Evolutionary conservation across 2,888 invertebrate genomes (phyloP).

Genomic region (Andrena fulva): DNA sequence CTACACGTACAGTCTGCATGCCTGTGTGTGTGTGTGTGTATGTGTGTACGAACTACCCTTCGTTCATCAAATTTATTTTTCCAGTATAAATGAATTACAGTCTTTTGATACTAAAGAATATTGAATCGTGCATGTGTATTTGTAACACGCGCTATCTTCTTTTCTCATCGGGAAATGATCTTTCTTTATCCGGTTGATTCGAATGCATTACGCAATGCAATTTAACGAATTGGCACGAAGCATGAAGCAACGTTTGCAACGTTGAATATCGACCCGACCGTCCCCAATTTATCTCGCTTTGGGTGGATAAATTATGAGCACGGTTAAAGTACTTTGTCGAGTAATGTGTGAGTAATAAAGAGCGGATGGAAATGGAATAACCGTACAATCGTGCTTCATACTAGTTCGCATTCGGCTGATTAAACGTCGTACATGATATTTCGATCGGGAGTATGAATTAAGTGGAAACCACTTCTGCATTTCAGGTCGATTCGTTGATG

Average conservation of each 20-base stretch:
- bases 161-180: conserved; percentile 23
- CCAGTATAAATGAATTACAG: conserved; percentile 26
- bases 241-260: conserved; percentile 20
- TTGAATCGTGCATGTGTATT: neutral
- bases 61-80: conserved; percentile 54
- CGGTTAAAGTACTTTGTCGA: conserved; percentile 39
- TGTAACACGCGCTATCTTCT: neutral
- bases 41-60: conserved; percentile 2
- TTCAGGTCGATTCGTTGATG: neutral
- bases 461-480: conserved; percentile 25
- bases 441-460: conserved; percentile 41
- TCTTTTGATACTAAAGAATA: neutral
- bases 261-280: conserved; percentile 32
- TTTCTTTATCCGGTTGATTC: conserved; percentile 15
- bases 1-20: neutral
- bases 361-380: conserved; percentile 51
- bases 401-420: conserved; percentile 35
- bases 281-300: conserved; percentile 31
- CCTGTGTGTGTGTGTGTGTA: neutral
- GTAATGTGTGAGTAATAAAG: conserved; percentile 54
- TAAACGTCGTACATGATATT: conserved; percentile 41
- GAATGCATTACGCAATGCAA: neutral
- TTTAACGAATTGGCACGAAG: conserved; percentile 19
- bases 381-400: conserved; percentile 18
- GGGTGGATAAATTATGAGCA: conserved; percentile 51